Percentiles rank a stretch among this genome's conserved stretches.
Conservation (phyloP, 2,797 vertebrate genomes). For the Malurus leucopterus region DNA sequence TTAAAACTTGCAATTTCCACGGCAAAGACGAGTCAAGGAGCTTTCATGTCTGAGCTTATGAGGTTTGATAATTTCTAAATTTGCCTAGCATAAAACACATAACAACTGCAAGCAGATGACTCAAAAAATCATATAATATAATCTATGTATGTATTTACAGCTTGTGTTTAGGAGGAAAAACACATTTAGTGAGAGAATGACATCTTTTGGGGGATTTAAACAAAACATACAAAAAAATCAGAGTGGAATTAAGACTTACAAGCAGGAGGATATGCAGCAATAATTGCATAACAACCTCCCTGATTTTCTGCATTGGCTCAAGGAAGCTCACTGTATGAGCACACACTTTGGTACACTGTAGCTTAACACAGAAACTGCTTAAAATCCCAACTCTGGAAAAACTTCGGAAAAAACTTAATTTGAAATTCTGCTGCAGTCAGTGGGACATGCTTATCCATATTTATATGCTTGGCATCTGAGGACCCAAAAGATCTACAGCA, state of each 20-base stretch:
- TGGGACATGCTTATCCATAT: neutral
- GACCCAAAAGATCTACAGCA: neutral
- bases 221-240: neutral
- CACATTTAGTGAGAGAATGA: neutral
- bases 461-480: neutral
- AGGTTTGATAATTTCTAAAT: slow-evolving; percentile 15
- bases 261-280: neutral
- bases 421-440: slow-evolving; percentile 2
- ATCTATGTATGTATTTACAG: slow-evolving; percentile 6
- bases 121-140: slow-evolving; percentile 10
- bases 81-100: neutral
- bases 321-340: neutral
- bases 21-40: neutral
- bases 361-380: neutral
- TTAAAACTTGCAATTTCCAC: slow-evolving; percentile 9
- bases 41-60: neutral
- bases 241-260: neutral
- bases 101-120: slow-evolving; percentile 6
- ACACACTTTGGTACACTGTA: neutral
- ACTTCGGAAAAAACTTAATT: neutral
- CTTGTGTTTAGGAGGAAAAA: slow-evolving; percentile 28
- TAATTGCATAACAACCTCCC: slow-evolving; percentile 24
- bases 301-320: neutral
- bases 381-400: slow-evolving; percentile 4
- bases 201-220: slow-evolving; percentile 5